Percentiles rank a stretch among this genome's conserved stretches.
Conservation (phyloP, 2,113 vertebrate genomes). For the Fulmarus glacialis region DNA sequence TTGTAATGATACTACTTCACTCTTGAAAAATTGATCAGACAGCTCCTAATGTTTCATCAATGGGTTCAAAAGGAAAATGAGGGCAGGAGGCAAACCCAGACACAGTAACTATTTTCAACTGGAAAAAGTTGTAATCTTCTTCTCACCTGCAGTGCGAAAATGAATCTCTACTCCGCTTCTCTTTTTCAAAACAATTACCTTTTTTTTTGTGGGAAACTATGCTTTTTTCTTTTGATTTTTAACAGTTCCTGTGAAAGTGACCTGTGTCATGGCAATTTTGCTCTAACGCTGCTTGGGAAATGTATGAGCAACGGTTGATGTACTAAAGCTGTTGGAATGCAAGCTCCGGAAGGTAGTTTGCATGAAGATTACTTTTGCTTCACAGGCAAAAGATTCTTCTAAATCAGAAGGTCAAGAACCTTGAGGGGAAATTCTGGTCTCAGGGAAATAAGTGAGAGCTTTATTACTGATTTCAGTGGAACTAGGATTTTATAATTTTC, state of each 20-base stretch:
- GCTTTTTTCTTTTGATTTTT: neutral
- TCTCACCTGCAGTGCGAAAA: neutral
- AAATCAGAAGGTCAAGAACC: neutral
- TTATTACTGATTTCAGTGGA: neutral
- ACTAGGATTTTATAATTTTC: neutral
- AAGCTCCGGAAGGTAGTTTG: neutral
- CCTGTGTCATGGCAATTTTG: neutral
- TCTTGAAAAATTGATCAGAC: neutral
- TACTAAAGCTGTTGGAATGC: neutral
- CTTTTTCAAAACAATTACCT: neutral
- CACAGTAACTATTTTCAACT: neutral
- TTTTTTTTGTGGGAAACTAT: neutral
- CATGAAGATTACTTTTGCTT: neutral
- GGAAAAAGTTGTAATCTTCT: neutral
- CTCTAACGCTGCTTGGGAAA: neutral
- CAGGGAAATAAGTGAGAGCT: neutral
- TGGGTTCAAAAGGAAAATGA: neutral
- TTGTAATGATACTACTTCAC: neutral
- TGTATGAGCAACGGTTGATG: neutral
- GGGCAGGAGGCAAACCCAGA: neutral
- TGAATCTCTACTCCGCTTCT: neutral
- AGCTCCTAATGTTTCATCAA: neutral
- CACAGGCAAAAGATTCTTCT: neutral
- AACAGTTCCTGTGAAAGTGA: neutral
- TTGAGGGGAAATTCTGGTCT: neutral